Conservation (phyloP, 30 jellyfish, hydroid and myxozoan genomes). For the Euphysa ruthae region DNA sequence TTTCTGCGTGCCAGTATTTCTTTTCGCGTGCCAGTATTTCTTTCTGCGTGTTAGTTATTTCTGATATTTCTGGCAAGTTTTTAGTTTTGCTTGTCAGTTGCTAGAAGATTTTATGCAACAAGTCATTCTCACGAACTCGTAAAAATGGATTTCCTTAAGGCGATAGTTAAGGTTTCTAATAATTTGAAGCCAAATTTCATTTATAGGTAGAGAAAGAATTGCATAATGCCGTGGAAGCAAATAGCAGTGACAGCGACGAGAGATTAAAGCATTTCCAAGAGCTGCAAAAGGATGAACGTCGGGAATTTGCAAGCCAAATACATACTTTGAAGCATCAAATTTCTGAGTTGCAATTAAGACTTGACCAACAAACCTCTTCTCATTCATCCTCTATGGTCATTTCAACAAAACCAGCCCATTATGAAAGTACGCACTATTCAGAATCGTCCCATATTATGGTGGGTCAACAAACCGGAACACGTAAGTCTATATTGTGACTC, state of each 20-base stretch:
- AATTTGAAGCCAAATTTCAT: background rate
- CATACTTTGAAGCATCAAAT: slow-evolving; percentile 53
- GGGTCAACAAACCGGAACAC: slow-evolving; percentile 53
- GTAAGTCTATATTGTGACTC: no score
- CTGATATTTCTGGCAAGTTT: no score
- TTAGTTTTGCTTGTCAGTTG: background rate
- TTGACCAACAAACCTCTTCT: slow-evolving; percentile 44
- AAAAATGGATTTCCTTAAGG: background rate
- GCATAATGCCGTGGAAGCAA: slow-evolving; percentile 42
- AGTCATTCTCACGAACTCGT: background rate
- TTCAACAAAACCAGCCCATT: slow-evolving; percentile 14
- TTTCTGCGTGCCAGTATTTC: no score
- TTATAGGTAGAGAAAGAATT: slow-evolving; percentile 68
- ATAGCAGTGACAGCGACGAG: slow-evolving; percentile 60
- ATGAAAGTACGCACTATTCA: slow-evolving; percentile 24
- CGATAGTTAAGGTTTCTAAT: background rate
- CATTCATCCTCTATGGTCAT: slow-evolving; percentile 23
- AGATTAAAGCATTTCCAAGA: slow-evolving; percentile 64
- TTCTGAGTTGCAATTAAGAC: slow-evolving; percentile 27
- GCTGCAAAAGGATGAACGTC: slow-evolving; percentile 57
- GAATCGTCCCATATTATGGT: slow-evolving; percentile 35
- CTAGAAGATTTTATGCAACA: background rate
- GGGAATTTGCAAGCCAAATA: slow-evolving; percentile 39
- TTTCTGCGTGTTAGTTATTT: no score
- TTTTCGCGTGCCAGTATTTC: no score